Conservation (phyloP, 2,888 invertebrate species). For the Drosophila buzzatii region DNA sequence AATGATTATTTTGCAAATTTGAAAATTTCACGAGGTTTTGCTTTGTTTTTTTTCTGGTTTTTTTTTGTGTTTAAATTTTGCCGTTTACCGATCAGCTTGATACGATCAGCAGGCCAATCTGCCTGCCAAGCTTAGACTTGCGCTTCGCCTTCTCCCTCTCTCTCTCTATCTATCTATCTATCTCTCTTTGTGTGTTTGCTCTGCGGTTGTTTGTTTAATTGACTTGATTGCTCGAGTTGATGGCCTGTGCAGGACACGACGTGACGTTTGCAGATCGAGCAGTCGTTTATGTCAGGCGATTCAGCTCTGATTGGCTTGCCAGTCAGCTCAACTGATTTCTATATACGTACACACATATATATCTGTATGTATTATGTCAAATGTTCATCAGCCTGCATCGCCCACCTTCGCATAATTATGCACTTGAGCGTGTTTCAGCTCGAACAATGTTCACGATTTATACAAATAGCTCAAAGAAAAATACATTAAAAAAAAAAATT, state of each 20-base stretch:
- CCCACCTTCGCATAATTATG: slow-evolving; percentile 55
- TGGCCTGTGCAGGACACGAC: slow-evolving; percentile 66
- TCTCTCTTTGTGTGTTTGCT: slow-evolving; percentile 1
- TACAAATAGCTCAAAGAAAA: slow-evolving; percentile 20
- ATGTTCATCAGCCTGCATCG: slow-evolving; percentile 60
- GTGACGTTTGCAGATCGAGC: slow-evolving; percentile 32
- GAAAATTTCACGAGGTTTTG: slow-evolving; percentile 52
- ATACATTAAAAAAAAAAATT: slow-evolving; percentile 27
- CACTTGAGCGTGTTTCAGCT: slow-evolving; percentile 40
- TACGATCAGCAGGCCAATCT: slow-evolving; percentile 31
- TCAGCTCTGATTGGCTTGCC: slow-evolving; percentile 36
- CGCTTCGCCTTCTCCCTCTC: neutral
- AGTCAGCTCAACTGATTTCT: neutral
- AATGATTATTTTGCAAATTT: slow-evolving; percentile 67
- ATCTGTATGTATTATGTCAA: slow-evolving; percentile 56
- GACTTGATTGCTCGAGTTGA: slow-evolving; percentile 76
- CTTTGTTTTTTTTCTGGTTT: neutral
- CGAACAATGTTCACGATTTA: slow-evolving; percentile 68
- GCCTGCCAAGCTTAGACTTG: slow-evolving; percentile 2
- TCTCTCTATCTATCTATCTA: neutral
- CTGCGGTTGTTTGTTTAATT: slow-evolving; percentile 75
- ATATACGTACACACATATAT: neutral
- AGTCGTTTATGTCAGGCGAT: slow-evolving; percentile 62
- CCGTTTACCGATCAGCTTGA: slow-evolving; percentile 43
- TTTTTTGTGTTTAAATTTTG: slow-evolving; percentile 40